phyloP scores from a whole-genome alignment of 2,797 vertebrate species.

The Sebastes miniatus region DNA sequence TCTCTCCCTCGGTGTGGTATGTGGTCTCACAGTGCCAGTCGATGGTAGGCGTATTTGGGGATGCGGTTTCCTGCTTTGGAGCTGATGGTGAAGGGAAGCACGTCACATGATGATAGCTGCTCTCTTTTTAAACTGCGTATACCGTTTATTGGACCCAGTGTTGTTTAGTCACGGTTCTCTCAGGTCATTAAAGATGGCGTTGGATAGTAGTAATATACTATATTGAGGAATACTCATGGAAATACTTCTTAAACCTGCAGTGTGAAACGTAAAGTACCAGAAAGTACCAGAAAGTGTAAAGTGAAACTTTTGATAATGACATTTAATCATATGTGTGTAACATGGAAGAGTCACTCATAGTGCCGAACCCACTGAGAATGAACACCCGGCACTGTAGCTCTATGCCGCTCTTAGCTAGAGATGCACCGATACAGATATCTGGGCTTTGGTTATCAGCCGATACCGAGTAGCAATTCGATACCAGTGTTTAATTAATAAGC shows the following conservation, averaged over 20 bases:
- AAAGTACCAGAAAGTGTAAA: too few relatives aligned
- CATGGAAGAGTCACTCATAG: not conserved
- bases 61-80: slow-evolving; percentile 68
- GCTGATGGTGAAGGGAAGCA: slow-evolving; percentile 50
- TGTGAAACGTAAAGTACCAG: too few relatives aligned
- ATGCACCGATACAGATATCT: too few relatives aligned
- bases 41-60: slow-evolving; percentile 61
- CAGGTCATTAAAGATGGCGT: not conserved
- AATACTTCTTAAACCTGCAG: not conserved
- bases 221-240: not conserved
- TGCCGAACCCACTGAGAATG: not conserved
- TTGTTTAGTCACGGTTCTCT: slow-evolving; percentile 24
- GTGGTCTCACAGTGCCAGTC: slow-evolving; percentile 56
- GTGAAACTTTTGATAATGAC: not conserved
- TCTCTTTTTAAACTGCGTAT: slow-evolving; percentile 10
- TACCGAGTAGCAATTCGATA: accelerated
- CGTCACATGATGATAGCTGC: slow-evolving; percentile 42
- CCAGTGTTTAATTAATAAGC: too few relatives aligned
- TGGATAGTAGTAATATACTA: not conserved
- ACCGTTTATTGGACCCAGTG: slow-evolving; percentile 6
- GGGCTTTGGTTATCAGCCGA: too few relatives aligned
- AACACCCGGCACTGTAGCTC: not conserved
- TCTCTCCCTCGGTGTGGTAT: slow-evolving; percentile 54
- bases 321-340: not conserved
- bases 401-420: not conserved